Evolutionary conservation across 2,888 invertebrate genomes (phyloP).

Genomic region (Meta bourneti): DNA sequence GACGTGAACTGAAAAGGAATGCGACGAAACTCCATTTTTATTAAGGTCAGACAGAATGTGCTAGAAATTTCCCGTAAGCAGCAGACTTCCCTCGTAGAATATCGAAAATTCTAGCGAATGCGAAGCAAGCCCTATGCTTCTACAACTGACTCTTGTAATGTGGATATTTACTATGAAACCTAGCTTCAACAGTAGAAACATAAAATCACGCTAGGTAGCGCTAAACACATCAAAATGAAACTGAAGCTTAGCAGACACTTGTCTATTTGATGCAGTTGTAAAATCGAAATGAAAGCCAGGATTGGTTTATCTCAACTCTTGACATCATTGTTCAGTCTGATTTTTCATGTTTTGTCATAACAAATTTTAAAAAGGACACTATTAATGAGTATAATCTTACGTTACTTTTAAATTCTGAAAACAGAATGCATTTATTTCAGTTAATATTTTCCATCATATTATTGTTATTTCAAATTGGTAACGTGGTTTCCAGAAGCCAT

Average conservation of each 20-base stretch:
- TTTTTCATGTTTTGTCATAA: neutral
- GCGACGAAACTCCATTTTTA: slow-evolving; percentile 67
- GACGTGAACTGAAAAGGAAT: slow-evolving; percentile 69
- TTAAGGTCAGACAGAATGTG: neutral
- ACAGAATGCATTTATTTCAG: neutral
- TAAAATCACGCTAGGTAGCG: no score
- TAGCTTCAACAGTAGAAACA: no score
- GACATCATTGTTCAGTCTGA: neutral
- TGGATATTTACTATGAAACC: no score
- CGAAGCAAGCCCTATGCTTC: no score
- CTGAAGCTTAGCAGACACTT: no score
- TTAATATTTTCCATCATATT: slow-evolving; percentile 1
- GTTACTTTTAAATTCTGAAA: neutral
- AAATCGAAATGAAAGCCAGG: neutral
- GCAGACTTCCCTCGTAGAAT: neutral
- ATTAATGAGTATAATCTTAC: neutral
- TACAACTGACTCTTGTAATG: no score
- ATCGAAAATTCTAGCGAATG: no score
- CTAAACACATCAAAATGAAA: no score
- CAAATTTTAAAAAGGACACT: neutral
- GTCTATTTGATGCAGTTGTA: no score
- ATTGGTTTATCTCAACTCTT: neutral
- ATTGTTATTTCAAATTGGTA: neutral
- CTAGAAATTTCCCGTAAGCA: slow-evolving; percentile 52
- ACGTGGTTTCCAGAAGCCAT: slow-evolving; percentile 50